Percentiles rank a stretch among this genome's conserved stretches.
Evolutionary conservation across 2,797 vertebrate genomes (phyloP).

Genomic region (Dendrocincla fuliginosa): DNA sequence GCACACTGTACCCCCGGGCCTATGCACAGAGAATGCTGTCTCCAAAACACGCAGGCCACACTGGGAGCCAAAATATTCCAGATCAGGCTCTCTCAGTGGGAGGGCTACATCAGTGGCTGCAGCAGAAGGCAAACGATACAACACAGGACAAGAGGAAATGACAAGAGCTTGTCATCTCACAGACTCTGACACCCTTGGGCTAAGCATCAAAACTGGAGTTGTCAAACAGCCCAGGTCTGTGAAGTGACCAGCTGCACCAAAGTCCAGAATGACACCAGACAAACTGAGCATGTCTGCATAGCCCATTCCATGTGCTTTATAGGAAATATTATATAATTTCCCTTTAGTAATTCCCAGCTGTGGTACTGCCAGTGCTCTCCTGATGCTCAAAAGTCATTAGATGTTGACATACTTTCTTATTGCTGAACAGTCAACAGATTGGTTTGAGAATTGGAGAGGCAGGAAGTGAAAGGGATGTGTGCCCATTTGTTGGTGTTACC

Average conservation of each 20-base stretch:
- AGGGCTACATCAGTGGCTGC: neutral
- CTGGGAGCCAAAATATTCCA: neutral
- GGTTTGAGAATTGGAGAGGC: neutral
- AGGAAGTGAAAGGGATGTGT: neutral
- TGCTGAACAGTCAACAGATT: neutral
- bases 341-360: neutral
- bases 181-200: neutral
- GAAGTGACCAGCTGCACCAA: neutral
- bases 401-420: neutral
- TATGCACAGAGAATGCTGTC: neutral
- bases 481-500: neutral
- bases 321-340: neutral
- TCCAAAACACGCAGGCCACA: neutral
- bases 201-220: neutral
- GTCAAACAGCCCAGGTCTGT: neutral
- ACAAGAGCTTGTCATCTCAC: neutral
- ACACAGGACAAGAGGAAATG: neutral
- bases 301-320: neutral
- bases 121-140: neutral
- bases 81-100: neutral
- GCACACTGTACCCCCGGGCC: neutral
- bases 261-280: neutral
- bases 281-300: neutral
- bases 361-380: neutral
- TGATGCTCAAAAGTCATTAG: neutral